Conservation (phyloP, 2,888 invertebrate genomes). For the Caenorhabditis sp. region DNA sequence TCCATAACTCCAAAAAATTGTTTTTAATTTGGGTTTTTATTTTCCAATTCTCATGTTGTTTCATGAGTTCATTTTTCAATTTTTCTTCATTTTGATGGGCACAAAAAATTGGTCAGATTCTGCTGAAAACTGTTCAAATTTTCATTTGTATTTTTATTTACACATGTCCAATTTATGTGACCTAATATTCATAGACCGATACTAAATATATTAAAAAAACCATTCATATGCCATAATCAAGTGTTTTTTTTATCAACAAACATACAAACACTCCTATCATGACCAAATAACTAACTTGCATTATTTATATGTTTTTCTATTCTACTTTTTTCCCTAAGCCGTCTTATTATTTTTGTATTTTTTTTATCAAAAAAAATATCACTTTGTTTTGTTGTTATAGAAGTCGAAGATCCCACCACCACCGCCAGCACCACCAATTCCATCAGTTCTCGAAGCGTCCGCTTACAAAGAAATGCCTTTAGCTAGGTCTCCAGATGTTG, state of each 20-base stretch:
- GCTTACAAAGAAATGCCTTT: slow-evolving; percentile 50
- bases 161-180: too few species aligned
- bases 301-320: slow-evolving; percentile 2
- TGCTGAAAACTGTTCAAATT: too few species aligned
- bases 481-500: slow-evolving; percentile 44
- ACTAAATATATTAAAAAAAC: too few species aligned
- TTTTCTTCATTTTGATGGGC: too few species aligned
- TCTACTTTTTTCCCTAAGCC: not conserved
- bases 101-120: too few species aligned
- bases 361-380: not conserved
- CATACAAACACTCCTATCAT: not conserved
- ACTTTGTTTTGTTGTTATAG: not conserved
- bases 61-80: too few species aligned
- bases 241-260: not conserved
- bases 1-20: too few species aligned
- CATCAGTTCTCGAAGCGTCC: slow-evolving; percentile 44
- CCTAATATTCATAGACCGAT: too few species aligned
- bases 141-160: too few species aligned
- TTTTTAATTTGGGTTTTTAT: too few species aligned
- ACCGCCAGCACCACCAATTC: slow-evolving; percentile 35
- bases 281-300: not conserved
- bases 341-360: not conserved
- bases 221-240: too few species aligned
- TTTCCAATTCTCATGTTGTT: too few species aligned
- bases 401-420: not conserved